phyloP scores from a whole-genome alignment of 2,888 invertebrate genomes.

The Amiota mariae region DNA sequence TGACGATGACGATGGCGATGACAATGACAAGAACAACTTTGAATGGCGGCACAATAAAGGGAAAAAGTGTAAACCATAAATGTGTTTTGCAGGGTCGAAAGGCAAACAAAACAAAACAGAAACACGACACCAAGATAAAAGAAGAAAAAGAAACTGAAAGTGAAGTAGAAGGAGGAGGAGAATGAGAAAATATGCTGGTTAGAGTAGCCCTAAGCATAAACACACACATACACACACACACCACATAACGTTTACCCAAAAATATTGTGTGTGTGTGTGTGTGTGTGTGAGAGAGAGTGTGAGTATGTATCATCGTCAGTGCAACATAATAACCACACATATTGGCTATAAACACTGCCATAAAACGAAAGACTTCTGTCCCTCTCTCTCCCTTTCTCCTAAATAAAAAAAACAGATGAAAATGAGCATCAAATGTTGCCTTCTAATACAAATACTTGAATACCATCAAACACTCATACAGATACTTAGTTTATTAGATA shows the following conservation, averaged over 20 bases:
- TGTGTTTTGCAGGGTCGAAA: neutral
- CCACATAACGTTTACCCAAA: neutral
- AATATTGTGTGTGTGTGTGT: neutral
- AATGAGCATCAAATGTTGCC: neutral
- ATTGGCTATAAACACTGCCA: slow-evolving; percentile 27
- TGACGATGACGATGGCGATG: neutral
- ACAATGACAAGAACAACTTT: neutral
- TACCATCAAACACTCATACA: too few species aligned
- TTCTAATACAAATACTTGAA: too few species aligned
- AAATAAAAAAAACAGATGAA: neutral
- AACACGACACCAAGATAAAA: neutral
- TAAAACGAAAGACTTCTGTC: slow-evolving; percentile 1
- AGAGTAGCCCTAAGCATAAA: slow-evolving; percentile 2
- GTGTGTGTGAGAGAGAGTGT: neutral
- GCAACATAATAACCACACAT: slow-evolving; percentile 28
- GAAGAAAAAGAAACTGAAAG: neutral
- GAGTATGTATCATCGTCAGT: neutral
- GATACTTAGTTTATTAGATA: too few species aligned
- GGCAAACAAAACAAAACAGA: neutral
- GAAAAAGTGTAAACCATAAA: neutral
- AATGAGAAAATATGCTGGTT: slow-evolving; percentile 7
- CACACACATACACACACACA: neutral
- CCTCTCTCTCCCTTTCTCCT: too few species aligned
- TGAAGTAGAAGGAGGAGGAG: neutral
- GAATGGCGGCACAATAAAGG: neutral